These are phyloP conservation scores for Brachystomella parvula DNA, from an alignment of 1,140 invertebrate species.

Conservation along the genomic window DNA sequence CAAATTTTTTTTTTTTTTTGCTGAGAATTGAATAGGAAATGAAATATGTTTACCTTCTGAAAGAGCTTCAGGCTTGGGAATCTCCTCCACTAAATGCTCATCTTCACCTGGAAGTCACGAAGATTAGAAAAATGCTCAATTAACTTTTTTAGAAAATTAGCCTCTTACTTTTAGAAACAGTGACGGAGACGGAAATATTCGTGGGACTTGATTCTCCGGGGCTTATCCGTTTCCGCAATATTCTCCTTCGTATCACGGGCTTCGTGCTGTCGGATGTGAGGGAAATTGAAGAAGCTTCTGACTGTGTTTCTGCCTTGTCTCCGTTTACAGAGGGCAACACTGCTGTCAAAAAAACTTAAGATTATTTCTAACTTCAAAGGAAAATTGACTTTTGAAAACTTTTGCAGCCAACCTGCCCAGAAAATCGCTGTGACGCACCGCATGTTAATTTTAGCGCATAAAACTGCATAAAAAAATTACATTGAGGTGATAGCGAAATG, in stretches of 20 bases:
- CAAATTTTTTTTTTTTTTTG: no score
- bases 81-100: not conserved
- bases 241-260: not conserved
- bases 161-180: not conserved
- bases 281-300: not conserved
- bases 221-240: not conserved
- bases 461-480: not conserved
- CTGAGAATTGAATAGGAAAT: not conserved
- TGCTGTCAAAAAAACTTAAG: not conserved
- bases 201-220: not conserved
- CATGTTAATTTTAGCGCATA: not conserved
- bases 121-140: not conserved
- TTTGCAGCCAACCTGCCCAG: no score
- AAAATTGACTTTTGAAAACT: no score
- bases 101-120: not conserved
- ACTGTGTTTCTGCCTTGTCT: not conserved
- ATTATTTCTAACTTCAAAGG: not conserved
- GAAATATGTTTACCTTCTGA: not conserved
- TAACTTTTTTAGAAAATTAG: not conserved
- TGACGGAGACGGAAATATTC: constrained; percentile 11
- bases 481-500: no score
- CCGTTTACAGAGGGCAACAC: not conserved
- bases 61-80: not conserved
- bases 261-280: not conserved
- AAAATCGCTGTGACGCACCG: no score